Base-by-base conservation (phyloP, 2,113 vertebrate species). In the Pseudorectes ferrugineus region DNA sequence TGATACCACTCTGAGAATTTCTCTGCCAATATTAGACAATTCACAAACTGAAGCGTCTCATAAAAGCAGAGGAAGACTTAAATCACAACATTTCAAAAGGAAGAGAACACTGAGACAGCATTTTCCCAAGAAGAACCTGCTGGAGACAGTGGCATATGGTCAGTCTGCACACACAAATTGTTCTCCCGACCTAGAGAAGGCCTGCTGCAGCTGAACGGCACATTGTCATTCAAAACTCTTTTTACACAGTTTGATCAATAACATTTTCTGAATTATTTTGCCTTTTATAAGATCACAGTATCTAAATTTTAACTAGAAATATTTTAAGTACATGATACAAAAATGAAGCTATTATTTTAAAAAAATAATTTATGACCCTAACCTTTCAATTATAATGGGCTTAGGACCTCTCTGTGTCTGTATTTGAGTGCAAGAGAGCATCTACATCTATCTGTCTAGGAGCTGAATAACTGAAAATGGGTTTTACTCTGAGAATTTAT, bases 111-210 rank as follows among this genome's bases (percentile, higher is more conserved):
- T 22, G 19, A 68, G 31, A 55, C 18, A 35, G 5, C 0, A 0
- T 8, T 70, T 77, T 52, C 6, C 9, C 12, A 52, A 66, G 31
- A 11, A 80, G 57, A 68, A 31, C 5, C 5, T 46, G 16, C 33
- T 3, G 3, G 10, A 80, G n/a, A n/a, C 14, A 57, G 28, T 1
- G 1, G 5, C 21, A 31, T 4, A 6, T 4, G 19, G 12, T 61
- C 42, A 42, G 7, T 62, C 22, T 33, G 21, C 15, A 29, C 1
- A 16, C 5, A 23, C 4, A 54, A 2, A 6, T 61, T 16, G 6
- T 58, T 45, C n/a, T 85, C 12, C 25, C 2, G 2, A 24, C 11
- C 45, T 29, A 54, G 15, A 16, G 36, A 71, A 85, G 18, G 11
- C 1, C 2, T 6, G 10, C 6, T 23, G 40, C 22, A 68, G 8